Conservation (phyloP, 2,113 vertebrate species). For the Cyanoramphus novaezelandiae region DNA sequence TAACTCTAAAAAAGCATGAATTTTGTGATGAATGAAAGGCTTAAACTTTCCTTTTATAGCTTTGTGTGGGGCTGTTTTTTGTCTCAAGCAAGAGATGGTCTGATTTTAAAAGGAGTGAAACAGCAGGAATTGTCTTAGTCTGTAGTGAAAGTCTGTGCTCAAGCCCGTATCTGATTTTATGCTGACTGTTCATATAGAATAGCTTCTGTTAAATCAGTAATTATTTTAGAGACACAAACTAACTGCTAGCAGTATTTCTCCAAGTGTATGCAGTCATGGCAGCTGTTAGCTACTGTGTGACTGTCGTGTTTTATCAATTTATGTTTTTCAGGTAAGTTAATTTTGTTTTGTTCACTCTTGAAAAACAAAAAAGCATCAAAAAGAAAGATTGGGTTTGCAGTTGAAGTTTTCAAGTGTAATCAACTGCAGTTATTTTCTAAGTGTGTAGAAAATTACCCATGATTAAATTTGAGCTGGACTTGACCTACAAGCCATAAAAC, state of each 20-base stretch:
- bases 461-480: neutral
- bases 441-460: neutral
- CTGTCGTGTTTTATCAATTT: neutral
- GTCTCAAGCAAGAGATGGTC: neutral
- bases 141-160: neutral
- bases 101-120: neutral
- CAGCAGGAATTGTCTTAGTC: neutral
- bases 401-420: neutral
- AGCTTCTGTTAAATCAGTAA: neutral
- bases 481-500: neutral
- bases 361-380: neutral
- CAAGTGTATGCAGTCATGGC: neutral
- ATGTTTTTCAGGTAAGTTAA: neutral
- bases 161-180: neutral
- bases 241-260: neutral
- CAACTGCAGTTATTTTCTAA: neutral
- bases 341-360: neutral
- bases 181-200: neutral
- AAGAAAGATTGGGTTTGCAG: neutral
- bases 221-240: neutral
- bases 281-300: neutral
- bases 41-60: neutral
- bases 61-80: neutral
- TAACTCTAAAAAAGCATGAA: neutral
- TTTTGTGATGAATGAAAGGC: neutral